phyloP scores from a whole-genome alignment of 37 sponge, comb jelly and placozoan genomes.

The Amphimedon queenslandica region DNA sequence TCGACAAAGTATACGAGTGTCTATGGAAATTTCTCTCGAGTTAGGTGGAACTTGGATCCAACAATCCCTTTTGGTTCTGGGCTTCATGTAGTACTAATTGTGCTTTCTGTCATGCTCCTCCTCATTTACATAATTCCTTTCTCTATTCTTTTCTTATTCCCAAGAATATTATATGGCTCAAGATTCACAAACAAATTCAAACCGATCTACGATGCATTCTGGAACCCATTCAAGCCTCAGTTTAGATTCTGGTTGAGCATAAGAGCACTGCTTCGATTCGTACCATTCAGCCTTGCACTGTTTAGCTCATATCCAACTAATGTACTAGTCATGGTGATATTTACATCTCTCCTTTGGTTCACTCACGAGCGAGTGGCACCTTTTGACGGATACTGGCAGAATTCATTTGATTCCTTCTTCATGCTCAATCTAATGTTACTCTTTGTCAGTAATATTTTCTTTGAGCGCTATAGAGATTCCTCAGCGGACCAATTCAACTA shows the following conservation, averaged over 20 bases:
- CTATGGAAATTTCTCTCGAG: not conserved
- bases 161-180: constrained; percentile 1
- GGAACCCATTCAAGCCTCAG: constrained; percentile 23
- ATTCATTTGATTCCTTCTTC: constrained; percentile 12
- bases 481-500: not conserved
- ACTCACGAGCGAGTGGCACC: constrained; percentile 12
- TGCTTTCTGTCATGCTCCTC: constrained; percentile 8
- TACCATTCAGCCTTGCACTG: not conserved
- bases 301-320: not conserved
- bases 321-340: not conserved
- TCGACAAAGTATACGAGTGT: not conserved
- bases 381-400: constrained; percentile 7
- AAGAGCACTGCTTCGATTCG: constrained; percentile 13
- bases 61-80: not conserved
- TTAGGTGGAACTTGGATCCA: constrained; percentile 16
- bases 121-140: constrained; percentile 20
- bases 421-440: constrained; percentile 15
- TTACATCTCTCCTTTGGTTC: not conserved
- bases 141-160: constrained; percentile 19
- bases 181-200: constrained; percentile 19
- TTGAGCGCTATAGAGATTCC: not conserved
- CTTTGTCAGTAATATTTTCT: not conserved
- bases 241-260: constrained; percentile 28
- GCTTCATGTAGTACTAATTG: constrained; percentile 3
- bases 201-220: constrained; percentile 35